These are phyloP conservation scores for Teleiodes luculella DNA, from an alignment of 2,888 invertebrate genomes.

Conservation along the genomic window DNA sequence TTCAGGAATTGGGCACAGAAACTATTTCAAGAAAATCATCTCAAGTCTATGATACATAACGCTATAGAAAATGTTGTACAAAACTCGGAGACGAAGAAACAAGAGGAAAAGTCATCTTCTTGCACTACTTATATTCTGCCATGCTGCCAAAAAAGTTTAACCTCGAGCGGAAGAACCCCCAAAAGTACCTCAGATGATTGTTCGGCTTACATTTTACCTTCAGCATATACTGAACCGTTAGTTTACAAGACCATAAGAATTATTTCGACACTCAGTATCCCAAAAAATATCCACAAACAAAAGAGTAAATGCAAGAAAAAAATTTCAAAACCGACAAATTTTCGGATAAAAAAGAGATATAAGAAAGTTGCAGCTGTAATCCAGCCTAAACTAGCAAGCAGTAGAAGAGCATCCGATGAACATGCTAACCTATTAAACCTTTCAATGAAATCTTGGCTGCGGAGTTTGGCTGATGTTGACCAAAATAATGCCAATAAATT, in stretches of 20 bases:
- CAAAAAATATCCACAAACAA: conserved; percentile 39
- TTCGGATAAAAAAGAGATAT: background rate
- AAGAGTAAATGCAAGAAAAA: conserved; percentile 31
- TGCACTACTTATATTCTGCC: conserved; percentile 45
- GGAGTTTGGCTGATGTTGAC: conserved; percentile 35
- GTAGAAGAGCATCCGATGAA: conserved; percentile 36
- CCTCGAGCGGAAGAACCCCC: background rate
- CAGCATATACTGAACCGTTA: conserved; percentile 37
- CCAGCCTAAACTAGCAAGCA: conserved; percentile 31
- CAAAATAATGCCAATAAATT: conserved; percentile 20
- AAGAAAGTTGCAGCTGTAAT: conserved; percentile 25
- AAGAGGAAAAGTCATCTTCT: conserved; percentile 36
- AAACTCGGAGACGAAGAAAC: conserved; percentile 34
- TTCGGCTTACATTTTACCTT: background rate
- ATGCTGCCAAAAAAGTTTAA: conserved; percentile 34
- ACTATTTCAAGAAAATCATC: background rate
- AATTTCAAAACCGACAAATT: background rate
- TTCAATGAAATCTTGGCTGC: conserved; percentile 47
- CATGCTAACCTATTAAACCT: conserved; percentile 43
- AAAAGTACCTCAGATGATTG: background rate
- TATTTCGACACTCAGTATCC: conserved; percentile 62
- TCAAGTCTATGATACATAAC: background rate
- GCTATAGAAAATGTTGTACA: conserved; percentile 49
- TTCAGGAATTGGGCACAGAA: conserved; percentile 50
- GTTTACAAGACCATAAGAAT: conserved; percentile 41